These are phyloP conservation scores for Periphyllus acericola DNA, from an alignment of 2,888 invertebrate genomes.

Conservation along the genomic window DNA sequence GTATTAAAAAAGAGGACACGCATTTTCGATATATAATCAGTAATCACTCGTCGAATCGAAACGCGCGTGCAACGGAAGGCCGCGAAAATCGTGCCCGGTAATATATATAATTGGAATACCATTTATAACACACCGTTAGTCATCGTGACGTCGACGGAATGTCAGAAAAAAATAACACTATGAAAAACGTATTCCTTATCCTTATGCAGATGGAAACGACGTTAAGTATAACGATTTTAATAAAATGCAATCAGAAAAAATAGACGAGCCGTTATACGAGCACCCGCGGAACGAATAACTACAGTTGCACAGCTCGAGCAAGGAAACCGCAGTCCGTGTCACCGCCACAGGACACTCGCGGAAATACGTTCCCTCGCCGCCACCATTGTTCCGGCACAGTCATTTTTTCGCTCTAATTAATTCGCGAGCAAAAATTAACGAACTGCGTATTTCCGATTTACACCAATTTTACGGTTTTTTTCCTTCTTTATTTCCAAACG, in stretches of 20 bases:
- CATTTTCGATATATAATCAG: not conserved
- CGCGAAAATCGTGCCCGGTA: constrained; percentile 25
- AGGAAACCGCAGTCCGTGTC: constrained; percentile 11
- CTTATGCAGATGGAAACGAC: not conserved
- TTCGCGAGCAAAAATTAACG: constrained; percentile 10
- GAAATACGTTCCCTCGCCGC: not conserved
- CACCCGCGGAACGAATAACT: not conserved
- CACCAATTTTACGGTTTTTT: not conserved
- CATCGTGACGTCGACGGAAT: constrained; percentile 11
- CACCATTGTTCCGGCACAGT: constrained; percentile 26
- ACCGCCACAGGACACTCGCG: not conserved
- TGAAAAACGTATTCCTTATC: not conserved
- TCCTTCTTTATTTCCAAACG: not conserved
- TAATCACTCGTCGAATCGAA: too few species aligned
- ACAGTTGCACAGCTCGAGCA: not conserved
- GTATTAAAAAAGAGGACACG: constrained; percentile 39
- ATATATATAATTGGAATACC: constrained; percentile 23
- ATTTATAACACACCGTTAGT: constrained; percentile 22
- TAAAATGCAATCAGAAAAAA: not conserved
- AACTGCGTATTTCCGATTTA: not conserved
- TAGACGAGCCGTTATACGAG: not conserved
- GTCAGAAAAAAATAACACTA: not conserved
- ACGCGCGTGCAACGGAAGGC: constrained; percentile 27
- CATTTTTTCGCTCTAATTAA: constrained; percentile 43
- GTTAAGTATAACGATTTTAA: not conserved